phyloP scores from a whole-genome alignment of 2,797 vertebrate genomes.

The Coregonus suidteri region DNA sequence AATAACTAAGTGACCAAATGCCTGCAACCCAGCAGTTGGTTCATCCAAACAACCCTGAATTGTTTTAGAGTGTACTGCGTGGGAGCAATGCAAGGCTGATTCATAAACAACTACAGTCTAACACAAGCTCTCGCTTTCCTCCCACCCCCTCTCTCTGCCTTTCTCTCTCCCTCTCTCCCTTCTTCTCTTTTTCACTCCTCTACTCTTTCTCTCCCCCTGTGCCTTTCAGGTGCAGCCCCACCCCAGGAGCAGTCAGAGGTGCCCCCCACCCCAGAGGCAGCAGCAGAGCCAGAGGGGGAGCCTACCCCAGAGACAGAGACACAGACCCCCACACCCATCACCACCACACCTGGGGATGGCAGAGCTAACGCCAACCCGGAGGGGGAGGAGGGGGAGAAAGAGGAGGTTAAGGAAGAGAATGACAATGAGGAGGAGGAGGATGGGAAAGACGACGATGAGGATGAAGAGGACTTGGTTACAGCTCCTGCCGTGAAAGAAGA shows the following conservation, averaged over 20 bases:
- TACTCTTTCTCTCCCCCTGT: no score
- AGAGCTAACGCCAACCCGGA: slow-evolving; percentile 46
- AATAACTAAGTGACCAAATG: no score
- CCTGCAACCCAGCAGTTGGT: no score
- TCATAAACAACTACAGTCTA: no score
- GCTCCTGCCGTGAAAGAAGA: not conserved
- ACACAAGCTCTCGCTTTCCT: no score
- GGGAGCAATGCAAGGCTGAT: no score
- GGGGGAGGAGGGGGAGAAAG: slow-evolving; percentile 63
- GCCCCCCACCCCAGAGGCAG: slow-evolving; percentile 27
- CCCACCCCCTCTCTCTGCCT: no score
- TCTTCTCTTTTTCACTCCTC: no score
- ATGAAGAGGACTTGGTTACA: slow-evolving; percentile 24
- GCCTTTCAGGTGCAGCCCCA: slow-evolving; percentile 68
- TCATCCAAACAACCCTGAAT: no score
- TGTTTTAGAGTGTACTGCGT: no score
- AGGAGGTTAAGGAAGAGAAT: slow-evolving; percentile 73
- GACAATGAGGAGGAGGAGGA: slow-evolving; percentile 65
- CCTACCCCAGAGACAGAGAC: slow-evolving; percentile 36
- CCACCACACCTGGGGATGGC: slow-evolving; percentile 42
- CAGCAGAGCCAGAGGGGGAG: slow-evolving; percentile 36
- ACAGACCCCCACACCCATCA: slow-evolving; percentile 49
- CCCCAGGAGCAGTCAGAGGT: slow-evolving; percentile 62
- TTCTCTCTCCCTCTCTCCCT: no score
- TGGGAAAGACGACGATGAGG: slow-evolving; percentile 10